A percentile compares a stretch with the other conserved stretches of the same genome.
Conservation (phyloP, 1,140 invertebrate genomes). For the Ceratosolen fusciceps region DNA sequence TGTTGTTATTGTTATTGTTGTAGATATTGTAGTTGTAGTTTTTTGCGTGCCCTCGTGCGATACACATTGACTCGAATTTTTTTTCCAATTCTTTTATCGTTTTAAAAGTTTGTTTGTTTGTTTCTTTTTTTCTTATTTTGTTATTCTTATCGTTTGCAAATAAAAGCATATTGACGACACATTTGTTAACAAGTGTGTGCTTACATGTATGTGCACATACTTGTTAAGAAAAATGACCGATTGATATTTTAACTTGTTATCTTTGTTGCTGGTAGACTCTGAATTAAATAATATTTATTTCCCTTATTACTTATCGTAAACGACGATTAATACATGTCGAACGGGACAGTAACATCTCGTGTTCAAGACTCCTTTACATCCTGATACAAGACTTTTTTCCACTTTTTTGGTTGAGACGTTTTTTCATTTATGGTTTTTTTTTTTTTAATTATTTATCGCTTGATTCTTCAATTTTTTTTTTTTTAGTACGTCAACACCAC, state of each 20-base stretch:
- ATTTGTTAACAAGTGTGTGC: conserved; percentile 47
- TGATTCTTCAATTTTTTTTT: conserved; percentile 52
- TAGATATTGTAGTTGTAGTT: conserved; percentile 44
- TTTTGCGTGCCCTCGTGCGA: conserved; percentile 50
- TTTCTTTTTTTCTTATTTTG: no score
- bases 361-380: conserved; percentile 69
- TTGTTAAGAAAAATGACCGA: conserved; percentile 52
- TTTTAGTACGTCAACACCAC: conserved; percentile 72
- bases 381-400: conserved; percentile 68
- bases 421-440: conserved; percentile 57
- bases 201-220: conserved; percentile 45
- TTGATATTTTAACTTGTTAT: conserved; percentile 41
- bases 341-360: conserved; percentile 69
- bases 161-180: conserved; percentile 43
- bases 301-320: conserved; percentile 66
- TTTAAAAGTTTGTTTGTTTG: conserved; percentile 44
- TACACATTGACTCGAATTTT: conserved; percentile 50
- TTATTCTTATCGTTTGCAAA: conserved; percentile 46
- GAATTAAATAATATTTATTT: conserved; percentile 64
- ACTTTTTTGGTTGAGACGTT: conserved; percentile 59
- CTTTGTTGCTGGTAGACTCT: conserved; percentile 60
- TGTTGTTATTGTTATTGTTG: conserved; percentile 49
- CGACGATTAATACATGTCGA: conserved; percentile 65
- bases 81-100: conserved; percentile 35
- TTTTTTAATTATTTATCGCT: conserved; percentile 61